Percentiles rank a stretch among this genome's conserved stretches.
Conservation (phyloP, 2,797 vertebrate species). For the Brachyrhaphis roseni region DNA sequence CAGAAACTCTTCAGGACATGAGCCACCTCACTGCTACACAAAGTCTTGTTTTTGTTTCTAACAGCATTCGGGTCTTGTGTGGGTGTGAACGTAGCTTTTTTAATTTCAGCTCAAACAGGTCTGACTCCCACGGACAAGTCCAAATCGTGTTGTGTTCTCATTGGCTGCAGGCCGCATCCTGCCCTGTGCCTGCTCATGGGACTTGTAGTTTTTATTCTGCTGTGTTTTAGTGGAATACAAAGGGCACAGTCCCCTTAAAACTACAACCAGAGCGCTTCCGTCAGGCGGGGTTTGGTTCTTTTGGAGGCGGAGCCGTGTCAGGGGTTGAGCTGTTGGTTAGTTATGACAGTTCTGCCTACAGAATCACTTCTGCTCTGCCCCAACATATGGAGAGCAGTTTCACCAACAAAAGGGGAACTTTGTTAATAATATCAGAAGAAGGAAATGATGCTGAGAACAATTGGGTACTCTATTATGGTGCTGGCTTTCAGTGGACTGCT, state of each 20-base stretch:
- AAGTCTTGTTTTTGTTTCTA: neutral
- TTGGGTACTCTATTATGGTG: slow-evolving; percentile 17
- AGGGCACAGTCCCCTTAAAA: neutral
- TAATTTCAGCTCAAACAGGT: neutral
- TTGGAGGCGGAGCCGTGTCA: slow-evolving; percentile 56
- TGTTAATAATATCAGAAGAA: neutral
- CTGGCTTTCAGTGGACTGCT: slow-evolving; percentile 37
- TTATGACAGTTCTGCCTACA: slow-evolving; percentile 50
- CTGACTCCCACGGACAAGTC: slow-evolving; percentile 8
- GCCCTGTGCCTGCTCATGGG: slow-evolving; percentile 5
- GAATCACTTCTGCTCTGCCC: slow-evolving; percentile 11
- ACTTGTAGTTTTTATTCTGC: slow-evolving; percentile 62
- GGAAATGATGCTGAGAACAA: slow-evolving; percentile 38
- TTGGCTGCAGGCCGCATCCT: slow-evolving; percentile 59
- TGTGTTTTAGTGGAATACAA: rapidly evolving
- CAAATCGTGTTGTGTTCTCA: slow-evolving; percentile 75
- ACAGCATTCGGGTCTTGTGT: neutral
- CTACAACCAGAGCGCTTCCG: slow-evolving; percentile 53
- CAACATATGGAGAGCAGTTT: neutral
- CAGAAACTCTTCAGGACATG: neutral
- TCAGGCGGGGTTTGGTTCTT: slow-evolving; percentile 35
- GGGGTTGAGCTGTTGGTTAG: neutral
- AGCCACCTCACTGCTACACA: neutral
- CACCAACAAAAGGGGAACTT: neutral
- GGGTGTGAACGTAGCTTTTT: neutral